Evolutionary conservation across 2,797 vertebrate species (phyloP).

Genomic region (Phrynocephalus forsythii): DNA sequence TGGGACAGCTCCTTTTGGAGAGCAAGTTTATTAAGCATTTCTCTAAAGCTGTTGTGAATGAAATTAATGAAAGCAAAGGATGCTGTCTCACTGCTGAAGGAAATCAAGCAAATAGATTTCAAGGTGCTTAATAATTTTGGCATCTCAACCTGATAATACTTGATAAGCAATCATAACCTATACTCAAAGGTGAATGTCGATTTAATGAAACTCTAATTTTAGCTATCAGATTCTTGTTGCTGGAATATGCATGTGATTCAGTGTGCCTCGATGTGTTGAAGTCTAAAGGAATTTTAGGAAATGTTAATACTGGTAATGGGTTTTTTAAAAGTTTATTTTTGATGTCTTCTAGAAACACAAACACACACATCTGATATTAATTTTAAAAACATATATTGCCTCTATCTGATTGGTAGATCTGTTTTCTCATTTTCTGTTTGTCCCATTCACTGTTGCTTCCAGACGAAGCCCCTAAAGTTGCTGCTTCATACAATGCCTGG

Average conservation of each 20-base stretch:
- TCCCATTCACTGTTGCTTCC: too few species aligned
- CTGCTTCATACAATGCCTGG: background rate
- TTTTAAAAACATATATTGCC: too few species aligned
- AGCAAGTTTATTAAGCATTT: background rate
- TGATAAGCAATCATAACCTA: constrained; percentile 18
- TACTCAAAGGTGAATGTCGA: constrained; percentile 26
- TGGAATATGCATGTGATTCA: too few species aligned
- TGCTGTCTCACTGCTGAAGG: rapidly evolving
- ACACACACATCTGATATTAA: too few species aligned
- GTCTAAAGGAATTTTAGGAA: too few species aligned
- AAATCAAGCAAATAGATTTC: background rate
- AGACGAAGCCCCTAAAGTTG: background rate
- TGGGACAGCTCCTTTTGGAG: background rate
- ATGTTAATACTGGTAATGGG: too few species aligned
- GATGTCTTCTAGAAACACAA: too few species aligned
- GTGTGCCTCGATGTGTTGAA: too few species aligned
- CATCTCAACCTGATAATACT: constrained; percentile 30
- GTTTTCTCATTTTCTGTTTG: too few species aligned
- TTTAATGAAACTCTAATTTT: constrained; percentile 30
- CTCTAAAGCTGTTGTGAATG: constrained; percentile 3
- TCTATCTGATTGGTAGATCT: too few species aligned
- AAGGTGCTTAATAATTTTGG: constrained; percentile 27
- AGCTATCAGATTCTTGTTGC: too few species aligned
- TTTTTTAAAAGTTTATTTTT: too few species aligned
- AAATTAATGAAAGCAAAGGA: background rate